Base-by-base conservation (phyloP, 1,140 invertebrate genomes). In the Radopholus similis region DNA sequence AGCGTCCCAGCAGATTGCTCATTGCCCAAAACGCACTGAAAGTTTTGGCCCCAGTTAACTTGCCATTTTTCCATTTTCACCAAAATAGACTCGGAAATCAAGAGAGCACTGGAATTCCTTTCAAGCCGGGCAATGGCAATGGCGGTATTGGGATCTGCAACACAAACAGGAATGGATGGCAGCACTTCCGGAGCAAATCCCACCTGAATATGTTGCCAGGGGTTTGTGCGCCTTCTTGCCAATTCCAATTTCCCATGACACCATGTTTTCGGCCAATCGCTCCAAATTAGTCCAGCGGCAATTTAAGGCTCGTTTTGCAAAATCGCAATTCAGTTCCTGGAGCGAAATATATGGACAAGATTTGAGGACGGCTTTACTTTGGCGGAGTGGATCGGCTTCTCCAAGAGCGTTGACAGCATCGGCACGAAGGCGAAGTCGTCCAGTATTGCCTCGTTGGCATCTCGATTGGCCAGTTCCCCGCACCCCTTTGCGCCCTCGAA, bases 201-300 rank as follows among this genome's bases (percentile, higher is more conserved):
- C n/a, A n/a, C n/a, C n/a, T n/a, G n/a, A n/a, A 28, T 44, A 37
- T 70, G 30, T 38, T 30, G 30, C 68, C 57, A 47, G 82, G 72
- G 38, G 78, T 42, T 68, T 53, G 13, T 59, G 56, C 58, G 82
- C 70, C 18, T 82, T 69, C 26, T 65, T 65, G 4, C 77, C 80
- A 34, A 81, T 42, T 23, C 78, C 78, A 64, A 83, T 69, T 68
- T 75, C 68, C 78, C 78, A 81, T 28, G 70, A 42, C 9, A 54
- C 42, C 15, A 54, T 60, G 35, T 62, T 63, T n/a, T 73, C 60
- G 42, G 54, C 42, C n/a, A 55, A 60, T 23, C 54, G 70, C 13
- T 77, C 74, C 28, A 72, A 42, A 56, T 80, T 80, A 15, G 75
- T 74, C 77, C 77, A 77, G 55, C 59, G 47, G 42, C 75, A 77